Conservation (phyloP, 2,113 vertebrate genomes). For the Cyprinodon variegatus region DNA sequence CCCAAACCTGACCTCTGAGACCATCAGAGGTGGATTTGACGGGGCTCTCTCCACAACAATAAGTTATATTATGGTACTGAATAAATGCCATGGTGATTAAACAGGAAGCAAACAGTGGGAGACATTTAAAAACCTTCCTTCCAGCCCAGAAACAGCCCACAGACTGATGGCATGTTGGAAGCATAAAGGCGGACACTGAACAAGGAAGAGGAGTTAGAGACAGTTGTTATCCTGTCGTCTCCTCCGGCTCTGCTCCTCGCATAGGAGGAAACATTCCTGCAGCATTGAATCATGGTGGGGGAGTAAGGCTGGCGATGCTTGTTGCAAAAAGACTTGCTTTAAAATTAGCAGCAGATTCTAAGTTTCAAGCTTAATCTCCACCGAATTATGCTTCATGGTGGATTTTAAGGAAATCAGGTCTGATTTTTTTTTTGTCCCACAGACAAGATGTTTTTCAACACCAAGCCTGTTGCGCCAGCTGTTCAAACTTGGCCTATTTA, state of each 20-base stretch:
- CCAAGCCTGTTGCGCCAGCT: slow-evolving; percentile 1
- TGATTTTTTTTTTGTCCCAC: background rate
- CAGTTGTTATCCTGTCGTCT: slow-evolving; percentile 54
- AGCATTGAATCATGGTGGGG: slow-evolving; percentile 60
- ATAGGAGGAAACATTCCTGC: slow-evolving; percentile 70
- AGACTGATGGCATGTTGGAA: slow-evolving; percentile 33
- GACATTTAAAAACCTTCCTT: slow-evolving; percentile 42
- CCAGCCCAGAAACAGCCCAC: slow-evolving; percentile 12
- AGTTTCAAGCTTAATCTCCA: background rate
- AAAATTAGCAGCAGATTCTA: background rate
- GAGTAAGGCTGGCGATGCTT: slow-evolving; percentile 52
- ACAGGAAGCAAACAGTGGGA: slow-evolving; percentile 51
- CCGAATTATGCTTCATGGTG: slow-evolving; percentile 7
- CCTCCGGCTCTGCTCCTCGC: slow-evolving; percentile 66
- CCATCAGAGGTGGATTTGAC: slow-evolving; percentile 14
- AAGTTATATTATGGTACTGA: slow-evolving; percentile 20
- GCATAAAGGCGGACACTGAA: slow-evolving; percentile 16
- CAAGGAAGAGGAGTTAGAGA: slow-evolving; percentile 44
- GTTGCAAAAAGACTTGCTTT: slow-evolving; percentile 25
- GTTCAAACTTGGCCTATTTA: slow-evolving; percentile 7
- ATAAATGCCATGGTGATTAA: slow-evolving; percentile 43
- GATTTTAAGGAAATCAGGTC: background rate
- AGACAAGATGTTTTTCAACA: background rate
- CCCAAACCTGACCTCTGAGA: slow-evolving; percentile 2
- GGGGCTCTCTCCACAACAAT: slow-evolving; percentile 25